Base-by-base conservation (phyloP, 2,113 vertebrate genomes). In the Arvicanthis niloticus region DNA sequence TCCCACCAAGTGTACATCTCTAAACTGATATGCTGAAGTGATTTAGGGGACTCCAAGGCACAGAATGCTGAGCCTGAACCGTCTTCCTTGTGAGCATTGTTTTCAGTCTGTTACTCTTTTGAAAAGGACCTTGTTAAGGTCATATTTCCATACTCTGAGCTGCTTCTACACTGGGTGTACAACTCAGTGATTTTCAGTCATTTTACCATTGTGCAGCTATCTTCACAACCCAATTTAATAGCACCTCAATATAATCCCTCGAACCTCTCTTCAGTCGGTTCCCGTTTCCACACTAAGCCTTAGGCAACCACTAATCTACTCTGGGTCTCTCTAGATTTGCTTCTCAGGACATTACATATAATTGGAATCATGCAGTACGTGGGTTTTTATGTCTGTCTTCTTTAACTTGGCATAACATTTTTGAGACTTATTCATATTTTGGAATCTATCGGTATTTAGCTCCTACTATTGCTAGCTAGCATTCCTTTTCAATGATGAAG, bases 341-440 rank as follows among this genome's bases (percentile, higher is more conserved):
- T 29, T 80, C 72, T 21, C 21, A 48, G 42, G 22, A 22, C 2
- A 22, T 72, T 65, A 37, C 6, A 5, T 72, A 62, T 34, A 70
- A 75, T 42, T 51, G 62, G 15, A 62, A 58, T 78, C 56, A 70
- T 37, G 34, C 0, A 26, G 0, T 15, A 11, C 0, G 0, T 90
- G 40, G 15, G 24, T 24, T 31, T 88, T 70, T 42, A 7, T 81
- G 37, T 81, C 42, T 86, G 72, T 0, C 12, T 94, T 92, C 40
- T 87, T 60, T 94, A 73, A 58, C 5, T 60, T 82, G 34, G 26
- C 37, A 8, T 67, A 77, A 53, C n/a, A 4, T 75, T 73, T 72
- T 84, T 84, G 40, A 78, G 7, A 13, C 37, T n/a, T 67, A n/a
- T 58, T 51, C 11, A 31, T 15, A 48, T 85, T 29, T 7, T 45